Percentiles rank a stretch among this genome's conserved stretches.
phyloP scores from a whole-genome alignment of 2,113 vertebrate species.

The Tiliqua scincoides region DNA sequence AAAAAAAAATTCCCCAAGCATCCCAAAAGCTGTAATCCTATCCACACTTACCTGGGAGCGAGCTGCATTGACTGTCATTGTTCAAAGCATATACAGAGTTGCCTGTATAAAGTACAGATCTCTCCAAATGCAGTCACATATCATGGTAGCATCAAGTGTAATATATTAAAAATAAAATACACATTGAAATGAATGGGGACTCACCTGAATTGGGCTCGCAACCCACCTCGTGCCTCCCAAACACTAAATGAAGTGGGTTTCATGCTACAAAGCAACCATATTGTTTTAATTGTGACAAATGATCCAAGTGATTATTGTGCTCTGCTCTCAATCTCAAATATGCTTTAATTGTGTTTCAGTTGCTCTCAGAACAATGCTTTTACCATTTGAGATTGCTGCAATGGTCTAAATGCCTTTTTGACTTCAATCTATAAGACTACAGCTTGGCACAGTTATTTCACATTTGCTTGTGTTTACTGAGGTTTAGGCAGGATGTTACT shows the following conservation, averaged over 20 bases:
- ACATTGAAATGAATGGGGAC: too few species aligned
- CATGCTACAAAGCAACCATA: neutral
- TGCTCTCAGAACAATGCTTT: conserved; percentile 10
- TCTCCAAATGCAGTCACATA: too few species aligned
- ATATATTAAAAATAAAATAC: too few species aligned
- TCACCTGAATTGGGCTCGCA: too few species aligned
- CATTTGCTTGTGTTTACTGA: conserved; percentile 38
- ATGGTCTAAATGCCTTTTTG: conserved; percentile 39
- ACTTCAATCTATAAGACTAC: conserved; percentile 28
- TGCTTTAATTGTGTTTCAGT: conserved; percentile 32
- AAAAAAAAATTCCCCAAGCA: too few species aligned
- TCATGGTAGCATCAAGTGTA: too few species aligned
- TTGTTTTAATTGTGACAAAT: neutral
- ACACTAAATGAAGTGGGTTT: neutral
- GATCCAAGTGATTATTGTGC: neutral
- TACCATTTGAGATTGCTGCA: conserved; percentile 16
- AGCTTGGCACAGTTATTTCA: conserved; percentile 27
- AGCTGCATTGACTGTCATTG: too few species aligned
- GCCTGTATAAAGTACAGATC: too few species aligned
- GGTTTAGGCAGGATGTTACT: conserved; percentile 14
- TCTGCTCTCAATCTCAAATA: neutral
- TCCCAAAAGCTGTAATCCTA: too few species aligned
- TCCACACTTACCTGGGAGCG: too few species aligned
- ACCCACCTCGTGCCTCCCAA: too few species aligned
- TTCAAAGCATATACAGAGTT: too few species aligned